Conservation (phyloP, 2,113 vertebrate genomes). For the Oncorhynchus tshawytscha region DNA sequence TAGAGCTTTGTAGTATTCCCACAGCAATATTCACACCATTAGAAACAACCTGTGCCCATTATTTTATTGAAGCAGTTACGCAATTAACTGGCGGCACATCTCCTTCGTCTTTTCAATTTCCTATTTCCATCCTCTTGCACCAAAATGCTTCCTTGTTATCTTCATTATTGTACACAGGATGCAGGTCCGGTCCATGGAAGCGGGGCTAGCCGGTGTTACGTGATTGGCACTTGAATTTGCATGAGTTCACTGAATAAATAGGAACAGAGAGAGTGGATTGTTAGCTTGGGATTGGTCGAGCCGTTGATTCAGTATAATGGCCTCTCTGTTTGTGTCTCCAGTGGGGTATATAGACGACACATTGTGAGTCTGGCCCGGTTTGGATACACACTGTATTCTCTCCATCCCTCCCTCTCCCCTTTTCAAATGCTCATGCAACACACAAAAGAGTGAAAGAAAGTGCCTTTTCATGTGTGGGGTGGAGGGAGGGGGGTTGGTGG, state of each 20-base stretch:
- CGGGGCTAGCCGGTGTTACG: conserved; percentile 13
- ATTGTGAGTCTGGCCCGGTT: conserved; percentile 62
- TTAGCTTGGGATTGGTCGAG: conserved; percentile 56
- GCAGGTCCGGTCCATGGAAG: neutral
- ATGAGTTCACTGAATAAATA: conserved; percentile 58
- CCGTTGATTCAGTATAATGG: conserved; percentile 60
- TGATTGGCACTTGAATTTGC: conserved; percentile 57
- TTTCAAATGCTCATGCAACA: conserved; percentile 45
- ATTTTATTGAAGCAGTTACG: conserved; percentile 35
- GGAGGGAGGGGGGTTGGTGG: conserved; percentile 48
- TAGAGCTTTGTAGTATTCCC: neutral
- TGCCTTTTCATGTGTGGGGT: conserved; percentile 66
- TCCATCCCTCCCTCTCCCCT: conserved; percentile 41
- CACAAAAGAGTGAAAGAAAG: conserved; percentile 68
- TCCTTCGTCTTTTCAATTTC: conserved; percentile 2
- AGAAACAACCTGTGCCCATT: conserved; percentile 11
- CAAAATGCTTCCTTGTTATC: conserved; percentile 35
- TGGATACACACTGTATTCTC: conserved; percentile 64
- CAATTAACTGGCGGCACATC: conserved; percentile 16
- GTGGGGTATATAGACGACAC: conserved; percentile 60
- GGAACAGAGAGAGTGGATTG: conserved; percentile 50
- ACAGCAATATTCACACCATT: neutral
- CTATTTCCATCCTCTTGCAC: conserved; percentile 6
- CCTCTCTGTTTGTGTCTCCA: conserved; percentile 66
- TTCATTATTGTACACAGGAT: conserved; percentile 33